Base-by-base conservation (phyloP, 2,888 invertebrate species). In the Limnephilus marmoratus region DNA sequence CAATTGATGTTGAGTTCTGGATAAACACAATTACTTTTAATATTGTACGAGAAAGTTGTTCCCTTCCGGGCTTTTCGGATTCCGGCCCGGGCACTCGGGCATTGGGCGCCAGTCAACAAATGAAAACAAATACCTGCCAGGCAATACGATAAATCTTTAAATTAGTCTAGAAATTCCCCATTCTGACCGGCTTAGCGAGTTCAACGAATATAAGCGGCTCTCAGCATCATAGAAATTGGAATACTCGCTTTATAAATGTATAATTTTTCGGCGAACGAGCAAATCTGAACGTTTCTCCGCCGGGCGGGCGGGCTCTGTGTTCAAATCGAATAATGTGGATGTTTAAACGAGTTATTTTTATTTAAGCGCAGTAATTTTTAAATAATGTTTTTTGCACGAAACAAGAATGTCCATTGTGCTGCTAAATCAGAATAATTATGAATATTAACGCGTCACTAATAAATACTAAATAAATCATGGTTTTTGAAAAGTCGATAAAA, bases 51-150 rank as follows among this genome's bases (percentile, higher is more conserved):
- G 83, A 41, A 90, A 90, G 31, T 53, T 49, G 29, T 53, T 37
- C 41, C 85, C 49, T 83, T 29, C 85, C 37, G 34, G 24, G 18
- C 18, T 9, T 85, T 85, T 41, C 5, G 85, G 13, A 85, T 49
- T 49, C 49, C 12, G 41, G 41, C 45, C 13, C 45, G 49, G 49
- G 49, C 18, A n/a, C 68, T 9, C 24, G 68, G 31, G 31, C 31
- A 31, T 31, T 31, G 31, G 31, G 31, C 31, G 68, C 24, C 90
- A n/a, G 45, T 88, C 68, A 68, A 68, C 82, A 91, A 91, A 89
- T 90, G 90, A 91, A 91, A 41, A 91, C 53, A 41, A 89, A 91
- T 91, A 91, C 82, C 83, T 68, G 85, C 85, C 90, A 45, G 68
- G 13, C 80, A 89, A 85, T 68, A 80, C 80, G n/a, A 91, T 90